Base-by-base conservation (phyloP, 2,797 vertebrate genomes). In the Lophius americanus region DNA sequence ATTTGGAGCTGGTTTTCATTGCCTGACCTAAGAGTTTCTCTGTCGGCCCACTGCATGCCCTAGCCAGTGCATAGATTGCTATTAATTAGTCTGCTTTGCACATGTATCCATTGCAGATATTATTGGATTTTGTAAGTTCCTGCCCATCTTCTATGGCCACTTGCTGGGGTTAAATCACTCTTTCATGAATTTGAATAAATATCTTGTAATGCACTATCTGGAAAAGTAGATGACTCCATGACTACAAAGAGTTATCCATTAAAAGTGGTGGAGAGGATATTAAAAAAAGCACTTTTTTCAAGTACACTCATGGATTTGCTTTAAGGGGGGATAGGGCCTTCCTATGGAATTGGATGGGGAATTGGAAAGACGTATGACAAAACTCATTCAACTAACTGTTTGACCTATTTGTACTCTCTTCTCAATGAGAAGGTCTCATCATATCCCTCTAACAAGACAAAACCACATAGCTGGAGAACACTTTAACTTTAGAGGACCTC, bases 1-100 rank as follows among this genome's bases (percentile, higher is more conserved):
- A 92, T 94, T 93, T 86, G 83, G 87, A 89, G 83, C 89, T 70
- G 82, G 85, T 90, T 92, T 93, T 93, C 91, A 93, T 93, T 92
- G 91, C 89, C 79, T 82, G 88, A 91, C 90, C 91, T 90, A 59
- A 78, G 89, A 85, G 85, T 51, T 77, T 89, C 88, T 88, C 88
- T 80, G 85, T 84, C 72, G 83, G 78, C 90, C 84, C 60, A 67
- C 88, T 85, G 82, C 78, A 72, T 85, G 88, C 85, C 85, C 85
- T 66, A 85, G 87, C 88, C 83, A 78, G 81, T 86, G 83, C 91
- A 92, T 91, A 88, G 90, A 91, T 91, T 83, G 87, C 89, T 91
- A 91, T 94, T 93, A 91, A 94, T 93, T 93, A 93, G 88, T 88
- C 82, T 74, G 81, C 86, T 91, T 92, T 91, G 83, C 85, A 90